Conservation (phyloP, 2,888 invertebrate genomes). For the Agonopterix subpropinquella region DNA sequence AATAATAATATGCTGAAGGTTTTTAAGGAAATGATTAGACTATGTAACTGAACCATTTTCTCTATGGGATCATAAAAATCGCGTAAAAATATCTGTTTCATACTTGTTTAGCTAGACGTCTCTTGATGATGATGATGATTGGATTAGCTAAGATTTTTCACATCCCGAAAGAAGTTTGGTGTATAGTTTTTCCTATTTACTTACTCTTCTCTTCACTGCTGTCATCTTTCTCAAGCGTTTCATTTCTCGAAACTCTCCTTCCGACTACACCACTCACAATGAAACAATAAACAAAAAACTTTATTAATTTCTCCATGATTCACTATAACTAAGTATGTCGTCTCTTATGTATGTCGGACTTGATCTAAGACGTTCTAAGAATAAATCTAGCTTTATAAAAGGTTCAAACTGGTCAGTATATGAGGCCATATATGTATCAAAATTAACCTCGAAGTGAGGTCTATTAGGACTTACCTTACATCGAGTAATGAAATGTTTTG, state of each 20-base stretch:
- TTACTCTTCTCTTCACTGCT: slow-evolving; percentile 27
- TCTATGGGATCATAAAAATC: no score
- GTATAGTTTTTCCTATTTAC: slow-evolving; percentile 1
- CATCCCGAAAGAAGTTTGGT: no score
- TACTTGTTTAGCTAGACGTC: no score
- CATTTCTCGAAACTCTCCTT: slow-evolving; percentile 16
- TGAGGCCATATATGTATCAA: slow-evolving; percentile 45
- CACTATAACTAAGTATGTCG: slow-evolving; percentile 10
- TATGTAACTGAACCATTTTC: no score
- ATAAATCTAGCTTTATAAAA: slow-evolving; percentile 53
- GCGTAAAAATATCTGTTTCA: no score
- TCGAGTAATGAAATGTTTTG: background rate
- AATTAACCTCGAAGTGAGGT: slow-evolving; percentile 15
- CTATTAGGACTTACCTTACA: background rate
- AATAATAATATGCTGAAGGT: no score
- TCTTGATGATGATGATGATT: no score
- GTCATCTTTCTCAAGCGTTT: slow-evolving; percentile 6
- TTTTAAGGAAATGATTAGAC: no score
- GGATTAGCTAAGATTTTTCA: no score
- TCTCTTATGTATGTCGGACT: slow-evolving; percentile 23
- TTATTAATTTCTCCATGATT: slow-evolving; percentile 30
- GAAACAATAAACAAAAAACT: slow-evolving; percentile 30
- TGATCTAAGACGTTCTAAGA: slow-evolving; percentile 37
- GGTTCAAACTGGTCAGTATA: slow-evolving; percentile 27
- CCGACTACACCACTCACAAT: slow-evolving; percentile 27